A percentile compares a stretch with the other conserved stretches of the same genome.
These are phyloP conservation scores for Ifrita kowaldi DNA, from an alignment of 2,113 vertebrate species.

Conservation along the genomic window DNA sequence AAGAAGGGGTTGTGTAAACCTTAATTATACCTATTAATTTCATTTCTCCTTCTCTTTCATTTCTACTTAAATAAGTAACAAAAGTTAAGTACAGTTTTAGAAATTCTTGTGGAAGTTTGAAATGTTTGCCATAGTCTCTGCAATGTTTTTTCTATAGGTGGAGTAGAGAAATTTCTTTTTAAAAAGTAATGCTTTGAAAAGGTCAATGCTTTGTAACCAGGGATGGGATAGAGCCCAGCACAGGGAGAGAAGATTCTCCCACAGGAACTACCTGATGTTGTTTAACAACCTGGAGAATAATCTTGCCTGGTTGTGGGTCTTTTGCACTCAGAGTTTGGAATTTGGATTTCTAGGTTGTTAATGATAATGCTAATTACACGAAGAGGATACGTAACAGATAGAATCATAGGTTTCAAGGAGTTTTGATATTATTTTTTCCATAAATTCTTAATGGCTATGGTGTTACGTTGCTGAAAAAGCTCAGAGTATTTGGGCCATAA, in stretches of 20 bases:
- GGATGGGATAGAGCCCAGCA: rapidly evolving
- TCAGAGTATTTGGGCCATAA: not conserved
- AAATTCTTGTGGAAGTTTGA: not conserved
- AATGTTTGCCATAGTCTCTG: not conserved
- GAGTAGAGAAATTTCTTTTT: not conserved
- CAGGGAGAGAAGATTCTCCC: not conserved
- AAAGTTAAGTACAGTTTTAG: not conserved
- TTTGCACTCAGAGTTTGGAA: not conserved
- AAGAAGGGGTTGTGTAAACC: not conserved
- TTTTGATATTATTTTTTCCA: not conserved
- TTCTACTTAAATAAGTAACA: not conserved
- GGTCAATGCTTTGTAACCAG: rapidly evolving
- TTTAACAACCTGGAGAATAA: not conserved
- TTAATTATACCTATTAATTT: not conserved
- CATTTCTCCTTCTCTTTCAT: not conserved
- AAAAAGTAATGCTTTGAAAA: not conserved
- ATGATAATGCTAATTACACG: not conserved
- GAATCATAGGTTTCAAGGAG: not conserved
- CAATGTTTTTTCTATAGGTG: not conserved
- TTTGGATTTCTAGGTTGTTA: not conserved
- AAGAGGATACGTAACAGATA: not conserved
- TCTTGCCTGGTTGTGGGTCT: not conserved
- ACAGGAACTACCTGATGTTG: not conserved
- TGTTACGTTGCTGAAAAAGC: not conserved
- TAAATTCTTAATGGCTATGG: not conserved